Evolutionary conservation across 2,113 vertebrate genomes (phyloP).

Genomic region (Dendrocopos noguchii): DNA sequence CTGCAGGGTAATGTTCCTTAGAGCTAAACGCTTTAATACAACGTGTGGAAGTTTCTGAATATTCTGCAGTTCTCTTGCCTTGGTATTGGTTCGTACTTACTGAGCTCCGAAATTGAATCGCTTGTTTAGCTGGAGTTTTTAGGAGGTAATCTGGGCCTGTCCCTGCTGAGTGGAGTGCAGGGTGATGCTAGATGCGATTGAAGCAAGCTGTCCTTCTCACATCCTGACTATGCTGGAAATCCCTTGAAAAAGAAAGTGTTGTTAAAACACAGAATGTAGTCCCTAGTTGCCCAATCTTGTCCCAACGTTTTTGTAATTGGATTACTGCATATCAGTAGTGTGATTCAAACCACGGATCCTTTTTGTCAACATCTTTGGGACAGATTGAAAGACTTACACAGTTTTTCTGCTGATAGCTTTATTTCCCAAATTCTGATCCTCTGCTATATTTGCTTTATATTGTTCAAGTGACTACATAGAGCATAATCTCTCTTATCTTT

Average conservation of each 20-base stretch:
- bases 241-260: fast-evolving
- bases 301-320: not conserved
- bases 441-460: not conserved
- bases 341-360: not conserved
- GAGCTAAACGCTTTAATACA: too few relatives aligned
- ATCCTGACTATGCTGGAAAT: not conserved
- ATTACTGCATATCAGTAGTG: fast-evolving
- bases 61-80: too few relatives aligned
- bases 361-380: not conserved
- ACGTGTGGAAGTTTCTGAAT: too few relatives aligned
- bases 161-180: not conserved
- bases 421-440: not conserved
- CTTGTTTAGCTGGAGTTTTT: fast-evolving
- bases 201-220: not conserved
- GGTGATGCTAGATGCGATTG: fast-evolving
- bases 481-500: too few relatives aligned
- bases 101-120: fast-evolving
- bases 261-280: not conserved
- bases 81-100: fast-evolving
- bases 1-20: too few relatives aligned
- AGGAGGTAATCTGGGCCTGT: not conserved
- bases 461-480: not conserved
- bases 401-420: not conserved
- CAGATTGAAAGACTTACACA: too few relatives aligned
- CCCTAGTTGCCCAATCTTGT: not conserved